Base-by-base conservation (phyloP, 2,113 vertebrate genomes). In the Notechis scutatus region DNA sequence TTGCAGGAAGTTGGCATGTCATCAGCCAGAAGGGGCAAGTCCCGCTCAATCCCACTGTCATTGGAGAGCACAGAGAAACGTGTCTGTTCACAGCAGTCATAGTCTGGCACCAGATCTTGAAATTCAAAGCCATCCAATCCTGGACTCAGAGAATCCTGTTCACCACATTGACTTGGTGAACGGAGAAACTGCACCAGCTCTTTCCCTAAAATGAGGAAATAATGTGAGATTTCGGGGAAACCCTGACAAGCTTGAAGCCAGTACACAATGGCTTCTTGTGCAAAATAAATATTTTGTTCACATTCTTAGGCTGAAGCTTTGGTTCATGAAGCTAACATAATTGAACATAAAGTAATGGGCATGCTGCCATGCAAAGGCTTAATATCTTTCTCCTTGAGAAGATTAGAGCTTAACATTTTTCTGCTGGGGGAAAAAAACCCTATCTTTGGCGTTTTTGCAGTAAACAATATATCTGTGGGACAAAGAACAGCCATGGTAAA, bases 11-110 rank as follows among this genome's bases (percentile, higher is more conserved):
- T 1, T 0, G 85, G 92, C 0, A 85, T 74, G 52, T 98, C 98
- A 0, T 97, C 93, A 0, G 57, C 95, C 0, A 93, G 54, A 0
- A 18, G 5, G 0, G 97, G 97, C 64, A 99, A 94, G 96, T 99
- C 99, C n/a, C 98, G 97, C 87, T 99, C 99, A 0, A 99, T 99
- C 59, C 99, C 99, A 0, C 99, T 99, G 98, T 99, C 99, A 0
- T 97, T 99, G 94, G 99, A 99, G 93, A 99, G 97, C 93, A 99
- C 50, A 0, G 99, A 99, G 92, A 97, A 97, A 74, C 99, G 98
- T 0, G 97, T 97, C 95, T 97, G 96, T 93, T 98, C 96, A 0
- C 39, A 90, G 93, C 96, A 96, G 18, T 95, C 96, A 0, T 96
- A 94, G 54, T 97, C 98, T 0, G 87, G 45, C 0, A 96, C 93